A percentile compares a stretch with the other conserved stretches of the same genome.
Conservation (phyloP, 2,113 vertebrate genomes). For the Chionodraco myersi region DNA sequence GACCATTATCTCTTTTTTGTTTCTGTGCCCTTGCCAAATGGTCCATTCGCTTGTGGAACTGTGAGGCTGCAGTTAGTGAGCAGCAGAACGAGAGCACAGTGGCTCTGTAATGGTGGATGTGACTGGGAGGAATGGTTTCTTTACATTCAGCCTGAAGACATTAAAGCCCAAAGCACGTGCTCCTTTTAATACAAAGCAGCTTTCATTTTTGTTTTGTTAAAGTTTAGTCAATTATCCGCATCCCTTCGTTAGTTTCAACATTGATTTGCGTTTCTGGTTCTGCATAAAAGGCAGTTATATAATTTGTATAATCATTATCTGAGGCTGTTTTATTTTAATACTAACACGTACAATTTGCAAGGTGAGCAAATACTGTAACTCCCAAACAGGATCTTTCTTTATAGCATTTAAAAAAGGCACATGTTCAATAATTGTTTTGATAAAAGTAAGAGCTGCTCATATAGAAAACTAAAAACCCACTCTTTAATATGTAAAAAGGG, state of each 20-base stretch:
- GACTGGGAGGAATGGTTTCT: slow-evolving; percentile 28
- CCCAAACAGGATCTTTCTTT: too few species aligned
- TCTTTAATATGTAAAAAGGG: background rate
- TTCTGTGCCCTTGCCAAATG: slow-evolving; percentile 78
- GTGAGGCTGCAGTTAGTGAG: slow-evolving; percentile 43
- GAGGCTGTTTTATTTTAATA: background rate
- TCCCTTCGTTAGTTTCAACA: background rate
- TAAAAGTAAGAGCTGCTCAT: background rate
- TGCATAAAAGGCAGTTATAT: too few species aligned
- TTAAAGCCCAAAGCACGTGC: background rate
- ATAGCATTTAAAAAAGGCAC: too few species aligned
- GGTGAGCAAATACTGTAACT: background rate
- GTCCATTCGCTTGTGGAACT: slow-evolving; percentile 42
- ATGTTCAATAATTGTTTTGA: background rate
- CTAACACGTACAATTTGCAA: background rate
- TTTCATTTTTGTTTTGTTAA: background rate
- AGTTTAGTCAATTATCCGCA: background rate
- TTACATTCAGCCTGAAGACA: background rate
- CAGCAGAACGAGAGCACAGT: slow-evolving; percentile 13
- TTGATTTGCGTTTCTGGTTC: background rate
- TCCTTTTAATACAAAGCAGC: background rate
- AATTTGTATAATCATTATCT: background rate
- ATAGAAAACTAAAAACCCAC: background rate
- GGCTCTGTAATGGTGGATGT: background rate
- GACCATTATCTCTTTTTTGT: slow-evolving; percentile 78